phyloP scores from a whole-genome alignment of 1,140 invertebrate species.

The Bombus affinis region DNA sequence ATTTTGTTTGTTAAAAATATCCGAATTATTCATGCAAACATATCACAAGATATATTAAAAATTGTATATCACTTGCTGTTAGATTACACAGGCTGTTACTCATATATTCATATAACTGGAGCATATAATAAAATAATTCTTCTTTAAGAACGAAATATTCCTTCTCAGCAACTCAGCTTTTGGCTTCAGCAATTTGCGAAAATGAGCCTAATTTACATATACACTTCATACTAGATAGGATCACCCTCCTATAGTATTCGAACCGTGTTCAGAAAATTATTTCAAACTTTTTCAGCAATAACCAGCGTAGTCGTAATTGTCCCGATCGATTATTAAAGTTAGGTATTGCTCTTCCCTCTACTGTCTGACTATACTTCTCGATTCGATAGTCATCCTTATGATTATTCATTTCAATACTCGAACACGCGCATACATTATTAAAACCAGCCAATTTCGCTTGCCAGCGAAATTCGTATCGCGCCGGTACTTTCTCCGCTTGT shows the following conservation, averaged over 20 bases:
- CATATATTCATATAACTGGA: not conserved
- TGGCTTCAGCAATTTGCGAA: no score
- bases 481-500: not conserved
- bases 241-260: not conserved
- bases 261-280: constrained; percentile 45
- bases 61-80: not conserved
- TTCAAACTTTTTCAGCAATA: constrained; percentile 40
- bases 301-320: constrained; percentile 7
- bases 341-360: constrained; percentile 29
- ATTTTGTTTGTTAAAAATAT: not conserved
- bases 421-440: constrained; percentile 23
- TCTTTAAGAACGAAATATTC: no score
- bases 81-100: not conserved
- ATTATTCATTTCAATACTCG: constrained; percentile 4
- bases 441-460: constrained; percentile 21
- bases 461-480: constrained; percentile 2
- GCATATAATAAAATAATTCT: no score
- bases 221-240: not conserved
- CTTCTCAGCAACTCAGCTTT: no score
- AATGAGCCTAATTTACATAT: not conserved
- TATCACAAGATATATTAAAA: no score
- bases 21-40: not conserved
- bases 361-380: constrained; percentile 12
- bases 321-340: constrained; percentile 39
- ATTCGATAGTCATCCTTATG: constrained; percentile 27